phyloP scores from a whole-genome alignment of 2,797 vertebrate genomes.

The Coendou prehensilis region DNA sequence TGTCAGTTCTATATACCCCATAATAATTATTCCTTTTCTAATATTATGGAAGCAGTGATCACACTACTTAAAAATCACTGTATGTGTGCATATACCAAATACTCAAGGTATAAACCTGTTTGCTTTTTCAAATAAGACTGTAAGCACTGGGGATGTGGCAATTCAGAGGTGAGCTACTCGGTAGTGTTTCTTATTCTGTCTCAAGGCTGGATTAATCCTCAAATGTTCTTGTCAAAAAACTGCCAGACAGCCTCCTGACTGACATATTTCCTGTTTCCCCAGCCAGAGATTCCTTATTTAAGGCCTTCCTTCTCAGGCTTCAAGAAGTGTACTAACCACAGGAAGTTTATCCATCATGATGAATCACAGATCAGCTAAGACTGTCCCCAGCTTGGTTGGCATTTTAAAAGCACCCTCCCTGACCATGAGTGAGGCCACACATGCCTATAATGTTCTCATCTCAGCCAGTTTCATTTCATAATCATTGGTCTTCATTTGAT shows the following conservation, averaged over 20 bases:
- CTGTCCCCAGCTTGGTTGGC: neutral
- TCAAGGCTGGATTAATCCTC: neutral
- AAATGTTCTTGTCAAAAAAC: neutral
- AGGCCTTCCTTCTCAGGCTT: neutral
- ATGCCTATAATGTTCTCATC: neutral
- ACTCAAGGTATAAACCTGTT: neutral
- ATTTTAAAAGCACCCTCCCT: neutral
- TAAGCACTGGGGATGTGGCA: neutral
- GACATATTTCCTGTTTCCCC: neutral
- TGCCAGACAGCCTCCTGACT: neutral
- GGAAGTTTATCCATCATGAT: neutral
- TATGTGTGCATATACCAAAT: neutral
- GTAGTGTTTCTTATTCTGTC: neutral
- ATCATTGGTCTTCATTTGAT: neutral
- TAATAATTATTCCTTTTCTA: neutral
- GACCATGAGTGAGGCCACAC: neutral
- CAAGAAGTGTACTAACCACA: neutral
- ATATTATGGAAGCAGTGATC: conserved; percentile 4
- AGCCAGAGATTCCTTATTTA: neutral
- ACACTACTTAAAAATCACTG: neutral
- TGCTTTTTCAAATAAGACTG: conserved; percentile 12
- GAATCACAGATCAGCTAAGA: neutral
- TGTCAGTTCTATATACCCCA: neutral
- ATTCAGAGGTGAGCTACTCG: neutral
- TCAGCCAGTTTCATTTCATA: neutral